Base-by-base conservation (phyloP, 2,113 vertebrate species). In the Beaufortia kweichowensis region DNA sequence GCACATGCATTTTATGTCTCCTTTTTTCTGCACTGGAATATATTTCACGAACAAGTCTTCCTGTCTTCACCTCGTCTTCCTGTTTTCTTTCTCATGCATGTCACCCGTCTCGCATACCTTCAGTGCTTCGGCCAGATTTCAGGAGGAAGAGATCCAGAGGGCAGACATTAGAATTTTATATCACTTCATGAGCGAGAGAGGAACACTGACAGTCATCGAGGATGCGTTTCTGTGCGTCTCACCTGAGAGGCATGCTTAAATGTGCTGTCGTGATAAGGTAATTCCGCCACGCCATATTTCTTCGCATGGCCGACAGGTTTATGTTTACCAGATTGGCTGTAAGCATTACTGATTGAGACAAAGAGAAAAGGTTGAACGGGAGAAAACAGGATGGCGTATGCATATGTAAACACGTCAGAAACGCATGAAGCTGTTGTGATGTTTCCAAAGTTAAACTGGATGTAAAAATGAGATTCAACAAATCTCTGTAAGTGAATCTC, bases 161-260 rank as follows among this genome's bases (percentile, higher is more conserved):
- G 84, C 84, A 86, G 78, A 84, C 82, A 86, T 87, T 85, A 87
- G 84, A 87, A 85, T 86, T 86, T 87, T 86, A 92, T 85, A 87
- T 84, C 86, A 82, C 84, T 84, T 84, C 79, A 85, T 84, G 62
- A 72, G 71, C 92, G 88, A 90, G 89, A 90, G 78, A 75, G 60
- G 94, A 92, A 89, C 94, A 95, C 93, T 93, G 94, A 93, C 93
- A 94, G 92, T 92, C 92, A 89, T 82, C 90, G 92, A 93, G 93
- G 91, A 91, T 91, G 92, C 92, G 92, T 94, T 93, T 93, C 93
- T 93, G 90, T 90, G 39, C 92, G 91, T 92, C 76, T 93, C 89
- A 93, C 93, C 93, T 95, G 92, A 92, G 92, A 94, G 93, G 93
- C 93, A 94, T 94, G 90, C 91, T 94, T 82, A 93, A 94, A 94